Conservation (phyloP, 2,888 invertebrate genomes). For the Leptinotarsa juncta region DNA sequence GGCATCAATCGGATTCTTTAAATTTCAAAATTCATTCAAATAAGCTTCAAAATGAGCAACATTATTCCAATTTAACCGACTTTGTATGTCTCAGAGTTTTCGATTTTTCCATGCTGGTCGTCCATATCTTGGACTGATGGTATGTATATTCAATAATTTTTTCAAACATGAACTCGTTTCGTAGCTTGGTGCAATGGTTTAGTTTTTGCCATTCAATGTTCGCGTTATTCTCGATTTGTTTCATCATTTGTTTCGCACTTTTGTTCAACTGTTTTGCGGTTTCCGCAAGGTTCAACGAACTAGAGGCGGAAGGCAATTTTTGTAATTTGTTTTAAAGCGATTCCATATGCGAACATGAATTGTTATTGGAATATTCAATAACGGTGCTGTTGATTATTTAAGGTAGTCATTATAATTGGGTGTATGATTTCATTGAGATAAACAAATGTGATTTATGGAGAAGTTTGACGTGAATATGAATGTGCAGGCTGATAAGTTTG, state of each 20-base stretch:
- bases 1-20: too few relatives aligned
- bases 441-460: neutral
- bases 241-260: slow-evolving; percentile 6
- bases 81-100: too few relatives aligned
- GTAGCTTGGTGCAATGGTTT: neutral
- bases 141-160: neutral
- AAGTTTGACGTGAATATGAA: neutral
- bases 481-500: too few relatives aligned
- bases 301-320: slow-evolving; percentile 7
- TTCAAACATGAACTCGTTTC: neutral
- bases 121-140: neutral
- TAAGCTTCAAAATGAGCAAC: too few relatives aligned
- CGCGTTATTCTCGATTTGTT: slow-evolving; percentile 10
- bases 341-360: slow-evolving; percentile 6
- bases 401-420: neutral
- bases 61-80: too few relatives aligned
- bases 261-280: slow-evolving; percentile 24
- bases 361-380: slow-evolving; percentile 6
- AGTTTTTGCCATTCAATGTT: neutral
- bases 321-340: slow-evolving; percentile 8
- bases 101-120: too few relatives aligned
- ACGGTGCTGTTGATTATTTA: neutral
- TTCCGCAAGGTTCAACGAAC: slow-evolving; percentile 22
- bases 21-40: too few relatives aligned
- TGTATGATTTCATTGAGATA: neutral